A percentile compares a stretch with the other conserved stretches of the same genome.
phyloP scores from a whole-genome alignment of 1,140 invertebrate species.

The Lordiphosa collinella region DNA sequence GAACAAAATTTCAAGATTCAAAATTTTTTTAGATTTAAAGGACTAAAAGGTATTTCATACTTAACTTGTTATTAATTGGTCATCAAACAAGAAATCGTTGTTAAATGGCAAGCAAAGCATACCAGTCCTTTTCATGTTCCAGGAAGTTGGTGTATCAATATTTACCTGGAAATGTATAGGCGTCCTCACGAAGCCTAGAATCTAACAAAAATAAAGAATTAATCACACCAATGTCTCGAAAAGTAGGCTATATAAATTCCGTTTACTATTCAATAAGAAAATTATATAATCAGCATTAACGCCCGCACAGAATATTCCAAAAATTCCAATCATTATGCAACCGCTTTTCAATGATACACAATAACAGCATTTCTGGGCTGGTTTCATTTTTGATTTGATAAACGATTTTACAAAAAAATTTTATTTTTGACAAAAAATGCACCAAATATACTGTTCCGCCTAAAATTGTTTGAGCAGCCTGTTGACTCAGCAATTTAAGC shows the following conservation, averaged over 20 bases:
- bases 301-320: background rate
- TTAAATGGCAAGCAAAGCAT: no score
- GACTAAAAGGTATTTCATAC: no score
- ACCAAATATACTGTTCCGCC: background rate
- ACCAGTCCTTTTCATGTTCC: no score
- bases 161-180: conserved; percentile 13
- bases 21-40: no score
- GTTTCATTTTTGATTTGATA: conserved; percentile 1
- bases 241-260: background rate
- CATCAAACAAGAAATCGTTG: no score
- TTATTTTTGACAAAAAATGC: conserved; percentile 18
- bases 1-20: no score
- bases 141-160: no score
- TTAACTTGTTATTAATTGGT: no score
- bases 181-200: background rate
- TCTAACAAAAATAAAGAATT: background rate
- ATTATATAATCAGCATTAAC: conserved; percentile 22
- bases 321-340: conserved; percentile 11
- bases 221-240: background rate
- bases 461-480: no score
- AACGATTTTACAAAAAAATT: background rate
- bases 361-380: conserved; percentile 16
- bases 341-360: conserved; percentile 21
- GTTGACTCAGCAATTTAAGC: conserved; percentile 5
- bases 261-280: conserved; percentile 10